Conservation (phyloP, 23 tunicate genomes). For the Halocynthia roretzi region DNA sequence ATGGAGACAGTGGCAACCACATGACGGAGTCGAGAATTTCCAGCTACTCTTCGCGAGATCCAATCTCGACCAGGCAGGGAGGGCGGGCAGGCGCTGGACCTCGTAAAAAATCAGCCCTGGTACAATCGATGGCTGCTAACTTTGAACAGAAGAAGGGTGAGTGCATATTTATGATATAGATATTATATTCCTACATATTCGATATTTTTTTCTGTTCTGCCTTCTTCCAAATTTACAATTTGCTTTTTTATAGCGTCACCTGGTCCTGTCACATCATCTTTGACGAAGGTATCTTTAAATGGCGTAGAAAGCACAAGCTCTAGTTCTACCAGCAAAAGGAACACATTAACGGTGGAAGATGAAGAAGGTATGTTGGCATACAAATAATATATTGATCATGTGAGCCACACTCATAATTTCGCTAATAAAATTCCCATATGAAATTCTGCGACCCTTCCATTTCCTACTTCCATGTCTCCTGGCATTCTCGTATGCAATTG, state of each 20-base stretch:
- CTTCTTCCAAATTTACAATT: not conserved
- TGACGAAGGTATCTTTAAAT: not conserved
- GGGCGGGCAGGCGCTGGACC: constrained; percentile 15
- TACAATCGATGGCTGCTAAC: constrained; percentile 78
- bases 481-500: too few relatives aligned
- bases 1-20: too few relatives aligned
- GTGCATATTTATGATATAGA: not conserved
- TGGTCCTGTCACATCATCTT: not conserved
- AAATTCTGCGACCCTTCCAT: not conserved
- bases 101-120: constrained; percentile 50
- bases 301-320: not conserved
- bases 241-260: not conserved
- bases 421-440: not conserved
- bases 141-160: constrained; percentile 59
- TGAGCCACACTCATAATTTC: not conserved
- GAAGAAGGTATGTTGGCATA: not conserved
- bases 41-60: not conserved
- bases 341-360: not conserved
- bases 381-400: not conserved
- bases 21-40: too few relatives aligned
- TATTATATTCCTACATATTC: not conserved
- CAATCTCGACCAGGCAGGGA: not conserved
- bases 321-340: not conserved
- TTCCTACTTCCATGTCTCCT: not conserved
- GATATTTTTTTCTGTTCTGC: not conserved